A percentile compares a stretch with the other conserved stretches of the same genome.
Evolutionary conservation across 2,888 invertebrate species (phyloP).

Genomic region (Brenthis daphne): DNA sequence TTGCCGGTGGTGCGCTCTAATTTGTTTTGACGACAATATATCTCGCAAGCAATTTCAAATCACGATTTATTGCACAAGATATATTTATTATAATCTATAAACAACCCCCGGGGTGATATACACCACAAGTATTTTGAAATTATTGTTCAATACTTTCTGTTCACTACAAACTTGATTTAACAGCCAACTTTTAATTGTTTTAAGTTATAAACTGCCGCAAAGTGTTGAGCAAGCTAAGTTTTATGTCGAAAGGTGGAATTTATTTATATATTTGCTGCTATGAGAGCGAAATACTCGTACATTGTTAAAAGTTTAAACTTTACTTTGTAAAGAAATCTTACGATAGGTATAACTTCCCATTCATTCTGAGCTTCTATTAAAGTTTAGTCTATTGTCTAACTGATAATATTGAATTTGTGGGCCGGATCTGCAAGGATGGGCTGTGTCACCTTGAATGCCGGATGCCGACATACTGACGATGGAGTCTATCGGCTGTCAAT

Average conservation of each 20-base stretch:
- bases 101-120: constrained; percentile 23
- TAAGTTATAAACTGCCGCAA: constrained; percentile 21
- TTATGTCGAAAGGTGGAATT: constrained; percentile 6
- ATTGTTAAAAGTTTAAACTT: constrained; percentile 13
- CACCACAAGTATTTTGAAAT: constrained; percentile 14
- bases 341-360: constrained; percentile 26
- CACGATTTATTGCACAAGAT: constrained; percentile 57
- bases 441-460: constrained; percentile 79
- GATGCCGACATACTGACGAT: constrained; percentile 71
- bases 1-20: constrained; percentile 73
- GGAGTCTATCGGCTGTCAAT: constrained; percentile 77
- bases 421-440: constrained; percentile 76
- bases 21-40: constrained; percentile 78
- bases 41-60: constrained; percentile 57
- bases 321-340: constrained; percentile 19
- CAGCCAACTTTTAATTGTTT: constrained; percentile 19
- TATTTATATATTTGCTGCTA: constrained; percentile 13
- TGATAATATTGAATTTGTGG: constrained; percentile 49
- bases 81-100: constrained; percentile 36
- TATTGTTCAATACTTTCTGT: constrained; percentile 24
- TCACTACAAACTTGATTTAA: constrained; percentile 31
- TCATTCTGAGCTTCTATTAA: constrained; percentile 25
- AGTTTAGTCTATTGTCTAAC: constrained; percentile 44
- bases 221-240: constrained; percentile 19
- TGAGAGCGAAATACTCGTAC: constrained; percentile 3